These are phyloP conservation scores for Miltochrista miniata DNA, from an alignment of 2,888 invertebrate genomes.

Conservation along the genomic window DNA sequence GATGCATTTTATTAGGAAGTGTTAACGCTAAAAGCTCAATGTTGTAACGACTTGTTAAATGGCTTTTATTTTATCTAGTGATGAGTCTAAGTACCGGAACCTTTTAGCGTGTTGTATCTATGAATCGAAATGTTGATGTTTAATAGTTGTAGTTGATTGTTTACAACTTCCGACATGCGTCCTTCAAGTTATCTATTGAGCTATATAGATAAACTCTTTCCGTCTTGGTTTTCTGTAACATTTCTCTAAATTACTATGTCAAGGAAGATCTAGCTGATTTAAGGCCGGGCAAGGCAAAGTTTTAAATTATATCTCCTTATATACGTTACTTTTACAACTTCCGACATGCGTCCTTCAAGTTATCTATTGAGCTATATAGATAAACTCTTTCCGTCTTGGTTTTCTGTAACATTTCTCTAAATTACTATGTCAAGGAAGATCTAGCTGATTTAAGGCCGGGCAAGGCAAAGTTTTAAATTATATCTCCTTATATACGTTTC, in stretches of 20 bases:
- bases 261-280: no score
- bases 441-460: no score
- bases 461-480: background rate
- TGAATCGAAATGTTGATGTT: background rate
- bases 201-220: background rate
- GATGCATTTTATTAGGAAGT: background rate
- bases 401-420: no score
- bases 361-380: background rate
- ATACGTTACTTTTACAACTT: background rate
- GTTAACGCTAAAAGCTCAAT: background rate
- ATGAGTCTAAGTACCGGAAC: background rate
- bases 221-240: no score
- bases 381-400: background rate
- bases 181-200: background rate
- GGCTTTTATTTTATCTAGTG: background rate
- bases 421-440: no score
- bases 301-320: background rate
- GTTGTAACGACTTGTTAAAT: background rate
- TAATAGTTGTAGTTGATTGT: background rate
- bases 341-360: constrained; percentile 2
- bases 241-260: no score
- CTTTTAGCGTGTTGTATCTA: background rate
- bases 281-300: background rate
- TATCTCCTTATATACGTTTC: no score
- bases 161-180: constrained; percentile 3